These are phyloP conservation scores for Tyto alba DNA, from an alignment of 2,113 vertebrate species.

Conservation along the genomic window DNA sequence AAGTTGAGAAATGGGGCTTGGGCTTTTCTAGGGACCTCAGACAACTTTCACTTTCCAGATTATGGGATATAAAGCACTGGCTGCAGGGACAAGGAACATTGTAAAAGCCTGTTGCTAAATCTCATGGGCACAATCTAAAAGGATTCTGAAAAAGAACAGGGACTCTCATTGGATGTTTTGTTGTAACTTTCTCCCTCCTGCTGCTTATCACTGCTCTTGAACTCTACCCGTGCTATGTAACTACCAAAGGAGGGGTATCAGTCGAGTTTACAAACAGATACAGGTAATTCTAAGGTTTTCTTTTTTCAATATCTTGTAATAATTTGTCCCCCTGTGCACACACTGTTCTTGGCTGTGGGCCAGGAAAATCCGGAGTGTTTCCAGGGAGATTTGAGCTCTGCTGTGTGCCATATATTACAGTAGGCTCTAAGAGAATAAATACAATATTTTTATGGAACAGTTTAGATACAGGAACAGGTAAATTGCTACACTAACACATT, in stretches of 20 bases:
- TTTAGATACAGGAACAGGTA: background rate
- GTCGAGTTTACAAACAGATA: background rate
- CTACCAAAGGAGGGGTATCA: background rate
- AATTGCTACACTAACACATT: background rate
- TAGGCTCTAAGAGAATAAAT: conserved; percentile 7
- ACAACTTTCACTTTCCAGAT: background rate
- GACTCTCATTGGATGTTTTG: background rate
- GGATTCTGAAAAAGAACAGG: background rate
- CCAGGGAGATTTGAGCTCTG: conserved; percentile 45
- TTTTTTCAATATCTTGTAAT: background rate
- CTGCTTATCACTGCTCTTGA: background rate
- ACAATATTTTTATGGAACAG: background rate
- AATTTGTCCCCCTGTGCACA: background rate
- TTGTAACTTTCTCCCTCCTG: background rate
- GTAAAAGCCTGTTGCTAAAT: background rate
- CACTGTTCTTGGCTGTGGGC: background rate
- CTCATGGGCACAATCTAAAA: background rate
- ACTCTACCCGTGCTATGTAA: background rate
- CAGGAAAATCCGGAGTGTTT: conserved; percentile 28
- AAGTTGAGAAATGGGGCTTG: background rate
- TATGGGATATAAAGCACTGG: background rate
- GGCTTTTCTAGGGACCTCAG: background rate
- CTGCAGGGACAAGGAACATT: background rate
- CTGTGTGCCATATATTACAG: background rate
- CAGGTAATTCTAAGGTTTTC: background rate